A percentile compares a stretch with the other conserved stretches of the same genome.
Evolutionary conservation across 2,888 invertebrate species (phyloP).

Genomic region (Iselma pallidipennis): DNA sequence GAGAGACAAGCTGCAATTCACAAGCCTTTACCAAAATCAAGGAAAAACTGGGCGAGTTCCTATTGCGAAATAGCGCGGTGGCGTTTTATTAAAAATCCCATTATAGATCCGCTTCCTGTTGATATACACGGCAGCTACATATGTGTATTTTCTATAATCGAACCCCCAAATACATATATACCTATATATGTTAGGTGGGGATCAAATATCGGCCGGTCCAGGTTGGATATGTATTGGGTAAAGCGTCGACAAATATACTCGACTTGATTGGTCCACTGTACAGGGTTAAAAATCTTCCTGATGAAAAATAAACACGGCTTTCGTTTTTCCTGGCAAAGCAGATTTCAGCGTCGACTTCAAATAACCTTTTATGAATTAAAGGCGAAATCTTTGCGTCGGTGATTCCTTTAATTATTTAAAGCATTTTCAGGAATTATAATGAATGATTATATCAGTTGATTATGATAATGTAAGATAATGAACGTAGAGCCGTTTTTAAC

Average conservation of each 20-base stretch:
- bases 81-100: conserved; percentile 20
- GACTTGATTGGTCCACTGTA: conserved; percentile 38
- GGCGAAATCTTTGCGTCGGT: conserved; percentile 36
- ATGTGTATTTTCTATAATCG: conserved; percentile 55
- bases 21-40: background rate
- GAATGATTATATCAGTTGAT: too few relatives aligned
- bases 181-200: conserved; percentile 51
- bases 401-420: conserved; percentile 48
- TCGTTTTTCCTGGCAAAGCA: conserved; percentile 45
- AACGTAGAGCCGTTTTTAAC: too few relatives aligned
- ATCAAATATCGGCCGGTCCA: conserved; percentile 46
- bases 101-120: conserved; percentile 31
- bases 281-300: conserved; percentile 54
- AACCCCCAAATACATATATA: conserved; percentile 52
- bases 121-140: conserved; percentile 35
- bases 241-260: conserved; percentile 7
- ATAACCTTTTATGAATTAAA: conserved; percentile 47
- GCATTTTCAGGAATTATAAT: background rate
- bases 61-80: background rate
- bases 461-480: too few relatives aligned
- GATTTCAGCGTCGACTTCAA: conserved; percentile 46
- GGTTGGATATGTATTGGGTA: conserved; percentile 8
- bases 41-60: background rate
- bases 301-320: conserved; percentile 56
- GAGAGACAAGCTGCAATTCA: background rate